Evolutionary conservation across 2,113 vertebrate genomes (phyloP), one percentile per base, ranked within the genome.

Genomic region (Sturnira hondurensis): DNA sequence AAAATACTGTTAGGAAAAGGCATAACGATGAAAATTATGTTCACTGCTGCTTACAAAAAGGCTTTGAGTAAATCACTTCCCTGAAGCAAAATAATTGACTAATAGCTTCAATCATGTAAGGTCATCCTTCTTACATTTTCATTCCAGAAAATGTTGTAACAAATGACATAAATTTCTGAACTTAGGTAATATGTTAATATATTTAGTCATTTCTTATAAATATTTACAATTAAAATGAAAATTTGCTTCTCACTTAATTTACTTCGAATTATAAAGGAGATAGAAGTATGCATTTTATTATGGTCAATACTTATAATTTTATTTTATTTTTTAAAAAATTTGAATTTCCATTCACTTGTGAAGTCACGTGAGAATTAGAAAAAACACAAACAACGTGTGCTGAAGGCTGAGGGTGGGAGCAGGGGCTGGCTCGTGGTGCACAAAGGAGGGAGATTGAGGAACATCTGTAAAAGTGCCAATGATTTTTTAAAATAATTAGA

Each of bases 51-150:
- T 96, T 24, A 73, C 4, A 28, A 91, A 70, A 68, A 95, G 86
- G 2, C 43, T 92, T 78, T 83, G 88, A 96, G 96, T 74, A 88
- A 0, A 19, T 97, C 74, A 63, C 43, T 96, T 96, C 11, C 56
- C 12, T 92, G 45, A 94, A 93, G 93, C 28, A 97, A 97, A 97
- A 96, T 90, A 90, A 83, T 1, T 43, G 13, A 54, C 38, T 94
- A 84, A 56, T 45, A 93, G 1, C 24, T 38, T 97, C 41, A 95
- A 68, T 95, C 33, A 76, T 24, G 26, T 28, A 58, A 68, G 52
- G 86, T 74, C 45, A 94, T 67, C 10, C 33, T 92, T 95, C 89
- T 97, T 63, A 63, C 1, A 92, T 92, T 65, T 94, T 50, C 4
- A 67, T 76, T 92, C 70, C 45, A 95, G 73, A 8, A 97, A 97